Conservation (phyloP, 2,888 invertebrate species). For the Drosophila trichaetosa region DNA sequence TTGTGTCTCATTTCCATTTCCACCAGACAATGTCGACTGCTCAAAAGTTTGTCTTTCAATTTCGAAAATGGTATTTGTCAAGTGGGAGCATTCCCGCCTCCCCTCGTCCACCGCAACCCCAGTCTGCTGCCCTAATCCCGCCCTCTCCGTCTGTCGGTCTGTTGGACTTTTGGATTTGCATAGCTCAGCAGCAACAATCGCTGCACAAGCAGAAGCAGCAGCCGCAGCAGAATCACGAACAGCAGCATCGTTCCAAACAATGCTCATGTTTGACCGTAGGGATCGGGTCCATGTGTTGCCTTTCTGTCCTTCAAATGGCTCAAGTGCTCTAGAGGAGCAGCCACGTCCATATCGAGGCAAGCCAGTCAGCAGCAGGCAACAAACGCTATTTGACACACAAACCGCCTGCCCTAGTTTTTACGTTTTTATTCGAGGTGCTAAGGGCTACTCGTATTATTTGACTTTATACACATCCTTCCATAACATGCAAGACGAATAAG, state of each 20-base stretch:
- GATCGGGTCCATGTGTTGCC: slow-evolving; percentile 70
- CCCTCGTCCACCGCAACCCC: neutral
- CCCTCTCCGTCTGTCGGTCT: slow-evolving; percentile 29
- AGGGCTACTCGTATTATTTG: slow-evolving; percentile 22
- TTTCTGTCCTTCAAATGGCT: slow-evolving; percentile 74
- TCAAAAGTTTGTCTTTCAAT: slow-evolving; percentile 84
- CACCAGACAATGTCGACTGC: slow-evolving; percentile 71
- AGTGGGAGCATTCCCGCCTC: slow-evolving; percentile 60
- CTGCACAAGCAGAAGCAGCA: slow-evolving; percentile 30
- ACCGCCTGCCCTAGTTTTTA: slow-evolving; percentile 72
- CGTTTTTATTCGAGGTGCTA: slow-evolving; percentile 34
- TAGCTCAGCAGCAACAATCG: slow-evolving; percentile 69
- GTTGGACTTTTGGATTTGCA: slow-evolving; percentile 75
- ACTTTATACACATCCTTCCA: slow-evolving; percentile 1
- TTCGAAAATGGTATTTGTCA: slow-evolving; percentile 83
- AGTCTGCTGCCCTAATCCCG: neutral
- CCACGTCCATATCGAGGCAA: slow-evolving; percentile 14
- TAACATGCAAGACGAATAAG: neutral
- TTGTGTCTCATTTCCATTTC: slow-evolving; percentile 79
- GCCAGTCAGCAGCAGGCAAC: slow-evolving; percentile 13
- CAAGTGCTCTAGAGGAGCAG: slow-evolving; percentile 62
- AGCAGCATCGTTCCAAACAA: slow-evolving; percentile 49
- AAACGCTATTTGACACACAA: slow-evolving; percentile 56
- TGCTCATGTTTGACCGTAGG: slow-evolving; percentile 61
- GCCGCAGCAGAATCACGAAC: slow-evolving; percentile 23